Percentiles rank a stretch among this genome's conserved stretches.
Evolutionary conservation across 2,113 vertebrate genomes (phyloP).

Genomic region (Empidonax alnorum): DNA sequence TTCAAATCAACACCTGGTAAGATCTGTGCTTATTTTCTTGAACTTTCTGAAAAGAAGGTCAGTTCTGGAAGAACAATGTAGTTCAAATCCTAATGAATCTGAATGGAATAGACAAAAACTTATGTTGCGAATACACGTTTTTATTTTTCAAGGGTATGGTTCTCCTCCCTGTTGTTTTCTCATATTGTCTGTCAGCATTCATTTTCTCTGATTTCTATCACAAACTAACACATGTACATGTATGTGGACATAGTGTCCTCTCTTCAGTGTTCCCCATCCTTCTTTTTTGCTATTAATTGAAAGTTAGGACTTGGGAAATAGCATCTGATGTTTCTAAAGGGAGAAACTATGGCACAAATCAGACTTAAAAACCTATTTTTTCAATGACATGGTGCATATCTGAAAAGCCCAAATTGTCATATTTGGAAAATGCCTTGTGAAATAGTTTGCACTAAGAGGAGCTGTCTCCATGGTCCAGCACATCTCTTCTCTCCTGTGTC

Average conservation of each 20-base stretch:
- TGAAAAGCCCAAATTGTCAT: background rate
- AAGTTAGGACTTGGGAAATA: background rate
- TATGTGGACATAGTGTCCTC: background rate
- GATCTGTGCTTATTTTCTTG: background rate
- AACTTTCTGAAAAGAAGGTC: background rate
- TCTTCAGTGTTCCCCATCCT: background rate
- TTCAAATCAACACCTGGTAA: background rate
- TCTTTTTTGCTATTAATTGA: background rate
- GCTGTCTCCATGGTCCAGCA: background rate
- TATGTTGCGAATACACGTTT: background rate
- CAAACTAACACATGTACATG: background rate
- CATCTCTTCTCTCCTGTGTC: background rate
- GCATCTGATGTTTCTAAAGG: background rate
- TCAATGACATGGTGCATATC: background rate
- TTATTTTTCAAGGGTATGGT: background rate
- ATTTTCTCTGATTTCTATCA: background rate
- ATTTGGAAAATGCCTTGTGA: background rate
- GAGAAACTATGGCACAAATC: background rate
- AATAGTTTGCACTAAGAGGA: background rate
- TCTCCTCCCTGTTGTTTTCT: background rate
- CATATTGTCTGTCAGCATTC: background rate
- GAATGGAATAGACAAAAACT: background rate
- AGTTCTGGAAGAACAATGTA: background rate
- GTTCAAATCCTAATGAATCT: background rate
- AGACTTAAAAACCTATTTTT: background rate